Base-by-base conservation (phyloP, 2,797 vertebrate genomes). In the Thaleichthys pacificus region DNA sequence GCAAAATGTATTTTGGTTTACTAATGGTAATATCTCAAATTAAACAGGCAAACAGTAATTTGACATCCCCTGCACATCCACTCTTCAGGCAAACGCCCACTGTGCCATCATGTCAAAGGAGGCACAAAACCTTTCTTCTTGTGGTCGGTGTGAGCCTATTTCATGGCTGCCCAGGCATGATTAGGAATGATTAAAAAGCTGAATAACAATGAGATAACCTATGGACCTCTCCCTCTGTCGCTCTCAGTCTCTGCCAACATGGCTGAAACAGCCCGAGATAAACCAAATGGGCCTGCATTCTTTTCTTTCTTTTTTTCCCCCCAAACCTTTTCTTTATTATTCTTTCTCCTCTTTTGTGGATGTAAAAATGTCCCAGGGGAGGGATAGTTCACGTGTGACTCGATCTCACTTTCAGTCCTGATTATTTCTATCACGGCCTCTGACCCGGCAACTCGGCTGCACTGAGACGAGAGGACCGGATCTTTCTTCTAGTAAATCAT, bases 131-230 rank as follows among this genome's bases (percentile, higher is more conserved):
- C 78, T 76, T 67, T 78, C 69, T 76, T 72, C 78, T 69, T 77
- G 75, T 69, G 62, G 66, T 69, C 63, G 47, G 62, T 69, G 70
- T 67, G 51, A 69, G 61, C 68, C 62, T 5, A 69, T 77, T 82
- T 82, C 86, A 88, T 65, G 68, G 68, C 63, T 35, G 22, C 65
- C 85, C 66, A 38, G 70, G 78, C 80, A 84, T 76, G 76, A 89
- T 79, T 77, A 65, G 70, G 72, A 5, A 8, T 54, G 51, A 54
- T 54, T 54, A 54, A 35, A 47, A 30, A 51, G 47, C 79, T 85
- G 73, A 80, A 80, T 79, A 77, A 87, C 83, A 89, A 87, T 79
- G 73, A 75, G 68, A 63, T 67, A 63, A 76, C 80, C 76, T 86
- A 83, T 75, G 84, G 63, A 57, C 30, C 77, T 73, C 69, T 66